These are phyloP conservation scores for Halictus rubicundus DNA, from an alignment of 1,140 invertebrate genomes.

Conservation along the genomic window DNA sequence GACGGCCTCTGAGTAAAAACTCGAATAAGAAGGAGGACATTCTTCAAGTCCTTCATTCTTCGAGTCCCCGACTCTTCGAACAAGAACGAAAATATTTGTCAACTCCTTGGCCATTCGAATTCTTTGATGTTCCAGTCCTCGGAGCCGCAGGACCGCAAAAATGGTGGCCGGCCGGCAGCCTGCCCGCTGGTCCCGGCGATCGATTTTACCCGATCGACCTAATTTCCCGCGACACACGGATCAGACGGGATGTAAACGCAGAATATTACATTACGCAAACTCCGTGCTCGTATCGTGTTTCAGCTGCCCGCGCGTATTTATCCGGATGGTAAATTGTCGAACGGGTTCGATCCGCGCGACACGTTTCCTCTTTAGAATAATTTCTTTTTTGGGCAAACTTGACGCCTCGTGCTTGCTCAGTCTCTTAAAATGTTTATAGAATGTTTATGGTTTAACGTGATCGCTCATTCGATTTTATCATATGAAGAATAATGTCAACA, in stretches of 20 bases:
- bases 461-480: background rate
- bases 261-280: conserved; percentile 14
- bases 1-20: too few relatives aligned
- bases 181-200: background rate
- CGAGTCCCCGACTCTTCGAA: too few relatives aligned
- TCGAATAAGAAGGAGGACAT: too few relatives aligned
- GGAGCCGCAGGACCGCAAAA: background rate
- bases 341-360: background rate
- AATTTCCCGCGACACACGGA: conserved; percentile 14
- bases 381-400: background rate
- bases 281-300: background rate
- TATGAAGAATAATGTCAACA: background rate
- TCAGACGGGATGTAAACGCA: background rate
- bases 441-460: too few relatives aligned
- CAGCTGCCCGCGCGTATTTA: background rate
- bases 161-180: background rate
- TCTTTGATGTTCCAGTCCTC: too few relatives aligned
- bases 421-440: too few relatives aligned
- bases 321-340: background rate
- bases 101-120: too few relatives aligned
- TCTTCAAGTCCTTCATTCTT: too few relatives aligned
- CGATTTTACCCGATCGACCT: conserved; percentile 14
- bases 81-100: too few relatives aligned
- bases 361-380: background rate
- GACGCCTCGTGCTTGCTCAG: too few relatives aligned